Conservation (phyloP, 2,797 vertebrate species). For the Pristis pectinata region DNA sequence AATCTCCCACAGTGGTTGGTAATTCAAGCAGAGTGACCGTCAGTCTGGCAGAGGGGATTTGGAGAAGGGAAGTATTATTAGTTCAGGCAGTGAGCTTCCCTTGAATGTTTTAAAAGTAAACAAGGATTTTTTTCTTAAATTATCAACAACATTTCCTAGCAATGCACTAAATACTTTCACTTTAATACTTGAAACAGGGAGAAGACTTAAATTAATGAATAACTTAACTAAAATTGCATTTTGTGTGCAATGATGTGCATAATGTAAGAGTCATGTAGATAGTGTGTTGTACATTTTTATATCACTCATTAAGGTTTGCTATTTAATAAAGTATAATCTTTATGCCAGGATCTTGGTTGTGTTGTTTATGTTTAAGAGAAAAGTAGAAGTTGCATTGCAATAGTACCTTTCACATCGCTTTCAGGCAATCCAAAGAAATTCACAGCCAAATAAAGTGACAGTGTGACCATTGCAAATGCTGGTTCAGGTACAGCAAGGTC, state of each 20-base stretch:
- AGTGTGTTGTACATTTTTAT: constrained; percentile 1
- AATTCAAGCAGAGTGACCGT: no score
- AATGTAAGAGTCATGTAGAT: constrained; percentile 1
- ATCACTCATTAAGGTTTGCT: not conserved
- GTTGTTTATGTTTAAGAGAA: not conserved
- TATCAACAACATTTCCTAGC: not conserved
- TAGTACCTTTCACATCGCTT: no score
- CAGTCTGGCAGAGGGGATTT: not conserved
- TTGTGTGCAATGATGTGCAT: not conserved
- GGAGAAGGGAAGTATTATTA: not conserved
- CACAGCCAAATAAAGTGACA: no score
- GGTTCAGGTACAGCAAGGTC: no score
- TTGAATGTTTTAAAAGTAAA: not conserved
- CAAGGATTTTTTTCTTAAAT: not conserved
- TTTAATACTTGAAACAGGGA: constrained; percentile 5
- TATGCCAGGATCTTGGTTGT: not conserved
- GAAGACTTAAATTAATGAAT: constrained; percentile 10
- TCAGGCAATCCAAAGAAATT: no score
- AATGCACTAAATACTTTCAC: constrained; percentile 6
- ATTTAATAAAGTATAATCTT: not conserved
- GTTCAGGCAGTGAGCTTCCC: not conserved
- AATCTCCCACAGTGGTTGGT: no score
- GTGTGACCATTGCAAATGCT: no score
- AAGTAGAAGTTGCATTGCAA: no score
- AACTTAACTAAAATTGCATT: constrained; percentile 15